Evolutionary conservation across 2,888 invertebrate genomes (phyloP).

Genomic region (Diplazon laetatorius): DNA sequence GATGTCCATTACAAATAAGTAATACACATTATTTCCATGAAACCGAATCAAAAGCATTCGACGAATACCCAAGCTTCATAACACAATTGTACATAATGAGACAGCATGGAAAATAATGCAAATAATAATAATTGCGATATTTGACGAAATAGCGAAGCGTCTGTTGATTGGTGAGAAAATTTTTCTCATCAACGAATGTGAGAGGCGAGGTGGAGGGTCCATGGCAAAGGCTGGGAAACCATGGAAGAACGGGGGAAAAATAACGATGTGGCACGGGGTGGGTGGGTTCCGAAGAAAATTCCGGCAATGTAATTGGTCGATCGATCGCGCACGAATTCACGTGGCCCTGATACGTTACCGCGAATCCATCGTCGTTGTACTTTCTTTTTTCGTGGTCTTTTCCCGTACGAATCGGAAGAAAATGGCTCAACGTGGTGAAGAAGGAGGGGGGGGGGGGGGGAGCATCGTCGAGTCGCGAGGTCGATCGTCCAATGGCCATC

Average conservation of each 20-base stretch:
- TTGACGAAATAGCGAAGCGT: neutral
- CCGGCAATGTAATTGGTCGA: conserved; percentile 66
- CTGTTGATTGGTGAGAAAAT: neutral
- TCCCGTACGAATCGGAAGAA: conserved; percentile 29
- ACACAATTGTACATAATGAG: too few relatives aligned
- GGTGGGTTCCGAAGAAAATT: conserved; percentile 52
- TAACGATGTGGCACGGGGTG: conserved; percentile 27
- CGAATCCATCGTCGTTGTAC: conserved; percentile 59
- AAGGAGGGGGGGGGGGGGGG: too few relatives aligned
- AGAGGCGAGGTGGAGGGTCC: too few relatives aligned
- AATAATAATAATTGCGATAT: neutral
- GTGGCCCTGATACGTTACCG: conserved; percentile 46
- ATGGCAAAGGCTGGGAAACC: neutral
- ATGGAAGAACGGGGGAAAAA: conserved; percentile 1
- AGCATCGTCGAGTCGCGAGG: conserved; percentile 2
- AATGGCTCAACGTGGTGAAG: conserved; percentile 10
- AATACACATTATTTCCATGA: neutral
- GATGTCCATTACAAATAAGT: neutral
- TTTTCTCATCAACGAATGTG: neutral
- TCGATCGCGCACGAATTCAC: conserved; percentile 66
- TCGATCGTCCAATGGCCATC: conserved; percentile 58
- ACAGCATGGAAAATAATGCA: neutral
- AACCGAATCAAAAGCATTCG: neutral
- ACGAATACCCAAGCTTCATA: neutral
- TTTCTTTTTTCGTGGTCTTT: conserved; percentile 38